Evolutionary conservation across 1,140 invertebrate species (phyloP).

Genomic region (Linepithema humile): DNA sequence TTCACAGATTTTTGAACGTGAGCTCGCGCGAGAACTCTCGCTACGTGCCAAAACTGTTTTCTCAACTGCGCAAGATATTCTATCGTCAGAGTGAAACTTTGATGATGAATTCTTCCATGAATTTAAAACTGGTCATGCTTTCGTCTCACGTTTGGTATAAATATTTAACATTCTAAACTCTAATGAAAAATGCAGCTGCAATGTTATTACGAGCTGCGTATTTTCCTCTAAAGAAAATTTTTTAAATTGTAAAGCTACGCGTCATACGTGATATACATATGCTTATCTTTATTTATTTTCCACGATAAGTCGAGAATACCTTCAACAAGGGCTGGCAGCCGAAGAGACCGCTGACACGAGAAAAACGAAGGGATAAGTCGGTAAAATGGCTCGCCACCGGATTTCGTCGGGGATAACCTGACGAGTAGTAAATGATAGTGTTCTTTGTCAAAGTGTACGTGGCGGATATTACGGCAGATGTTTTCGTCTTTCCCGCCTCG

Average conservation of each 20-base stretch:
- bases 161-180: background rate
- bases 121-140: background rate
- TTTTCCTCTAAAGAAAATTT: background rate
- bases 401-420: slow-evolving; percentile 35
- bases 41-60: slow-evolving; percentile 7
- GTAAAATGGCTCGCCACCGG: slow-evolving; percentile 22
- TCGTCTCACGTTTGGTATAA: background rate
- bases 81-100: slow-evolving; percentile 10
- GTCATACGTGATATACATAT: background rate
- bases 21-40: background rate
- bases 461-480: slow-evolving; percentile 56
- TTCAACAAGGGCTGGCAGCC: background rate
- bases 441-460: slow-evolving; percentile 56
- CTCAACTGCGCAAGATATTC: background rate
- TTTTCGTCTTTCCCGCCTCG: slow-evolving; percentile 50
- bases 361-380: slow-evolving; percentile 45
- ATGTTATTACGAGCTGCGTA: background rate
- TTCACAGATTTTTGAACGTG: slow-evolving; percentile 5
- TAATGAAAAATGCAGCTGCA: background rate
- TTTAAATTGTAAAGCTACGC: too few species aligned
- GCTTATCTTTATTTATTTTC: slow-evolving; percentile 31
- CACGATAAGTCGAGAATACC: background rate
- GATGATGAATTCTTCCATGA: background rate
- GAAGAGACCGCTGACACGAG: background rate
- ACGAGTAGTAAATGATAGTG: slow-evolving; percentile 56